Base-by-base conservation (phyloP, 2,888 invertebrate genomes). In the Eupithecia dodoneata region DNA sequence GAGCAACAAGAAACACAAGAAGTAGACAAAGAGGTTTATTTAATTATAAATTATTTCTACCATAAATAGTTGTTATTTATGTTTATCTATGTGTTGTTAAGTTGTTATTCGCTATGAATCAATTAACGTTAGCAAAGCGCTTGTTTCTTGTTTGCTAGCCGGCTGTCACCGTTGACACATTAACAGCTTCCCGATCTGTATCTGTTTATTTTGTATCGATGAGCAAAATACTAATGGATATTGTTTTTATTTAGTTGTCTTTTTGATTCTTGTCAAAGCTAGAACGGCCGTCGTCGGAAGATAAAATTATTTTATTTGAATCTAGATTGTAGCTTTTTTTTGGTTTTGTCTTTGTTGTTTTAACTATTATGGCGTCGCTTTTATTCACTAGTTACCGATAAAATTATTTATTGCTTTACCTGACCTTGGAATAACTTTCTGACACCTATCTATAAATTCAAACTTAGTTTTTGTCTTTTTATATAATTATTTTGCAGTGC, bases 111-210 rank as follows among this genome's bases (percentile, higher is more conserved):
- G 59, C 69, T 44, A 74, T 75, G 71, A 71, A 71, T 75, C 74
- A 74, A 70, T 70, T 71, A 75, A 59, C 74, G 72, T 59, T n/a
- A 67, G 72, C 73, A 49, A 30, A 59, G 55, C 63, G n/a, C 9
- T 69, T 59, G 47, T 41, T 71, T 63, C 30, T 72, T 59, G 63
- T 52, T 67, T 52, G 49, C 30, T 59, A 65, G 18, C 42, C 77
- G 44, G 71, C 75, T 77, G 77, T 73, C 66, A 13, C 70, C 49
- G 75, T 13, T 59, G 75, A 77, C 72, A 66, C 52, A 70, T 75
- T 71, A 67, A 77, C 72, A 18, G 66, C 77, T 77, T 77, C 74
- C 77, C 44, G 44, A 63, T 30, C 63, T 30, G 4, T 63, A 30
- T 30, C 30, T 30, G 30, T 30, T 30, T 30, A 30, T 30, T 30